Conservation (phyloP, 2,113 vertebrate species). For the Rhinoptilus africanus region DNA sequence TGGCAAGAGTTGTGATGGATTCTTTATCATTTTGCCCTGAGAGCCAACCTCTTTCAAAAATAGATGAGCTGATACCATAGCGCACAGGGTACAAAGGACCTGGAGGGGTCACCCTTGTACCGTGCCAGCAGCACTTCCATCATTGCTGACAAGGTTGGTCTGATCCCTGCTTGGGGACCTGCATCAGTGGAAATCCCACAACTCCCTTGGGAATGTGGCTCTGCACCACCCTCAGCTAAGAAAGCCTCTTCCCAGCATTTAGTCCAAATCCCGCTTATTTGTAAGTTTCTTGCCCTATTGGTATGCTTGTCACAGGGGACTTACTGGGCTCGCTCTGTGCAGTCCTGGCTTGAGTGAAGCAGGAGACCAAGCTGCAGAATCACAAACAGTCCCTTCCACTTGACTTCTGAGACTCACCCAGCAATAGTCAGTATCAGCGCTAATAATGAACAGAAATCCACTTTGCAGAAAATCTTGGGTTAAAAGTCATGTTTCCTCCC, state of each 20-base stretch:
- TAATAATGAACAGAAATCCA: background rate
- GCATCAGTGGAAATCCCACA: background rate
- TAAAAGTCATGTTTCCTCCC: background rate
- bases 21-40: background rate
- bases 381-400: background rate
- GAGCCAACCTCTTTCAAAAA: slow-evolving; percentile 25
- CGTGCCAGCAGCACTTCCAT: background rate
- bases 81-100: background rate
- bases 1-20: slow-evolving; percentile 5
- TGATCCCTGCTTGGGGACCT: background rate
- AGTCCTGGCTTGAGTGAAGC: background rate
- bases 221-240: background rate
- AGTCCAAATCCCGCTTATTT: background rate
- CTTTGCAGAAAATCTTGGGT: background rate
- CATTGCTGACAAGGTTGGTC: background rate
- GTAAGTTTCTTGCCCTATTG: background rate
- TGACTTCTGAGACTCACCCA: background rate
- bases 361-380: background rate
- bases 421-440: accelerated
- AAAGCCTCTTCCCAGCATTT: background rate
- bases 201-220: background rate
- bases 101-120: background rate
- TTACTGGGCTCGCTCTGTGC: background rate
- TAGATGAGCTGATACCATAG: slow-evolving; percentile 23
- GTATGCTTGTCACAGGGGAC: background rate